Evolutionary conservation across 2,113 vertebrate species (phyloP), one percentile per base, ranked within the genome.

Genomic region (Stigmatopora argus): DNA sequence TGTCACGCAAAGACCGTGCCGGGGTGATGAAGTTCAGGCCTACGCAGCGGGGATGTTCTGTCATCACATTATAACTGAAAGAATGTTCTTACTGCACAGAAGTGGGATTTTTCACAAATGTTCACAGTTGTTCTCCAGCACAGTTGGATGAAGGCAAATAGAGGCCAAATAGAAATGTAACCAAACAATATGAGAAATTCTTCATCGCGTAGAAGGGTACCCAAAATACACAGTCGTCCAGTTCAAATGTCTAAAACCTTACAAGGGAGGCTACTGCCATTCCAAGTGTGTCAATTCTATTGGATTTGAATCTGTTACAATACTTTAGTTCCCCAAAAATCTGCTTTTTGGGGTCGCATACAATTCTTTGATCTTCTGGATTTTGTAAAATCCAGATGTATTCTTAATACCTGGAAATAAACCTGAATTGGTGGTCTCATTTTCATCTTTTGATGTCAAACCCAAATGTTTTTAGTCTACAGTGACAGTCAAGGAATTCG

Each of bases 51-150:
- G 58, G 67, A 53, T 59, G 41, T 35, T 58, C 48, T 65, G 61
- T 74, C 73, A 75, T 67, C 58, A 65, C 3, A 31, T 31, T 56
- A 51, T n/a, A 56, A 56, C 71, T n/a, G 35, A 4, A 79, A 83
- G 75, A 81, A 77, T 70, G 67, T 65, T 68, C 52, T 72, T 73
- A 45, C 21, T 68, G 21, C 47, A 72, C 52, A 74, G 46, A 26
- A 1, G 61, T 65, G 31, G 69, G 65, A 11, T 18, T 45, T 71
- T 64, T 68, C 55, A 65, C 18, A 8, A 14, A 38, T 56, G 71
- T 55, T 34, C 48, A 4, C 17, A 35, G 17, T 47, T 34, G 23
- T 48, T 5, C 23, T 34, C 19, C 18, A 34, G 10, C 62, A 51
- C 26, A 10, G 31, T 23, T 49, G 44, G 1, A 26, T 47, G 21